Evolutionary conservation across 1,140 invertebrate species (phyloP).

Genomic region (Macrocentrus cingulum): DNA sequence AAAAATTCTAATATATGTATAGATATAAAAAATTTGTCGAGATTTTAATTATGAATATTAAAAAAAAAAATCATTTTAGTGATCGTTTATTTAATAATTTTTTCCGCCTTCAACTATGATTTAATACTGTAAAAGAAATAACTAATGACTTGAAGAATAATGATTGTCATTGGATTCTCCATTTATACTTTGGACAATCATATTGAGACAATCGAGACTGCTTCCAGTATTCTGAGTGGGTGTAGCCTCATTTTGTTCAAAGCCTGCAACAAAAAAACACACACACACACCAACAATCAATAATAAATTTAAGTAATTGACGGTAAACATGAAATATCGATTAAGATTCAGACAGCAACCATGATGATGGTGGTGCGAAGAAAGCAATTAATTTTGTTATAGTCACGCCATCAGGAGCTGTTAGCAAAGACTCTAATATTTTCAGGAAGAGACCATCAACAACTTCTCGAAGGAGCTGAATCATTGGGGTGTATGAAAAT

Average conservation of each 20-base stretch:
- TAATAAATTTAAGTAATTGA: too few species aligned
- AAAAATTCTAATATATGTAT: too few species aligned
- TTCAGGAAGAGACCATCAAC: too few species aligned
- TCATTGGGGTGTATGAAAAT: too few species aligned
- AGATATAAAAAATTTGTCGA: too few species aligned
- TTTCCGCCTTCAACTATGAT: neutral
- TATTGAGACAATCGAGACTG: conserved; percentile 65
- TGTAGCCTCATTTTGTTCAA: conserved; percentile 52
- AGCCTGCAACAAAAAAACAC: conserved; percentile 51
- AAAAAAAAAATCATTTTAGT: too few species aligned
- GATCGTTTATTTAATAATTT: too few species aligned
- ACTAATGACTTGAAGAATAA: conserved; percentile 38
- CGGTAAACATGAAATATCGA: neutral
- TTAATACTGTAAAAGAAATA: conserved; percentile 21
- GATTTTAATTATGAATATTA: too few species aligned
- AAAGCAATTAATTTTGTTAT: conserved; percentile 25
- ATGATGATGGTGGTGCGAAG: neutral
- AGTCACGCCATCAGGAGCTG: neutral
- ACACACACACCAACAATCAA: neutral
- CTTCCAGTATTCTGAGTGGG: conserved; percentile 50
- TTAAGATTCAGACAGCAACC: neutral
- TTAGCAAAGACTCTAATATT: neutral
- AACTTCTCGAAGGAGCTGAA: too few species aligned
- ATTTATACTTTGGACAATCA: conserved; percentile 69
- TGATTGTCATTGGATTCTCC: conserved; percentile 37